Evolutionary conservation across 2,113 vertebrate genomes (phyloP).

Genomic region (Shinisaurus crocodilurus): DNA sequence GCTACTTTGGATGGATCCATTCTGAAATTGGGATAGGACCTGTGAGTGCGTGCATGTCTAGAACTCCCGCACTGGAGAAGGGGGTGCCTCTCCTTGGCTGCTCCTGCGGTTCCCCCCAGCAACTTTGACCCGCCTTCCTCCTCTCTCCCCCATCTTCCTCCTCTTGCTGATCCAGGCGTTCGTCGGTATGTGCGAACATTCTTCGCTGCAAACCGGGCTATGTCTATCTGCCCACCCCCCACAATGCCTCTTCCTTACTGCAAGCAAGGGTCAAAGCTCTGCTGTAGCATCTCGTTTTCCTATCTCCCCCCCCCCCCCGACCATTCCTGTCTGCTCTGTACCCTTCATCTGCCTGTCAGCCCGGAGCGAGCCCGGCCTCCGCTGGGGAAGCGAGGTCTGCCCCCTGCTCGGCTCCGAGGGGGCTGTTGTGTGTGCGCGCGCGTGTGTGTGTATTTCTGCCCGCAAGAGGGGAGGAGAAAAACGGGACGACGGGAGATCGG

Average conservation of each 20-base stretch:
- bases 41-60: neutral
- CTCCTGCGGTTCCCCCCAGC: too few species aligned
- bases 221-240: neutral
- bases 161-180: neutral
- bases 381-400: neutral
- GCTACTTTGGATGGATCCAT: neutral
- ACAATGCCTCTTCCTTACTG: neutral
- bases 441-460: neutral
- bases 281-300: too few species aligned
- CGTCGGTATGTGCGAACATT: neutral
- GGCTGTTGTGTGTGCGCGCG: neutral
- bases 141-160: neutral
- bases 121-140: neutral
- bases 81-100: too few species aligned
- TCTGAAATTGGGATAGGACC: neutral
- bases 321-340: neutral
- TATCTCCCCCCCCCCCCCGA: too few species aligned
- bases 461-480: neutral
- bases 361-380: too few species aligned
- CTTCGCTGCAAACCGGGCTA: neutral
- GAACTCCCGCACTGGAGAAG: too few species aligned
- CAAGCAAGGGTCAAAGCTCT: neutral
- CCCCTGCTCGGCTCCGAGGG: neutral
- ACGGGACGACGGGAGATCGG: neutral
- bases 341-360: too few species aligned